Conservation (phyloP, 2,888 invertebrate genomes). For the Drosophila barbarae region DNA sequence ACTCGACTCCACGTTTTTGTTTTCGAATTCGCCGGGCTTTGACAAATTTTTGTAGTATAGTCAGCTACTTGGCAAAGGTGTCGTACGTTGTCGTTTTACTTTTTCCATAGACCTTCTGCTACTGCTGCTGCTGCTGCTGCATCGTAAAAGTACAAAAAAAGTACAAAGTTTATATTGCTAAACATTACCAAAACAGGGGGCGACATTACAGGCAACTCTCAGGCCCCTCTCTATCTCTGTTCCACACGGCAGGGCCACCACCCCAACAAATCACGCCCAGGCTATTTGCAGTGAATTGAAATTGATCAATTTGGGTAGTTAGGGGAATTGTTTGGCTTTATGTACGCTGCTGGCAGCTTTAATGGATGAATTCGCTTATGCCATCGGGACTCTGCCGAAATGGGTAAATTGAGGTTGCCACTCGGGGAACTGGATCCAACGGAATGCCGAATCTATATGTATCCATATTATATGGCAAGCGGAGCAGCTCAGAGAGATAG, state of each 20-base stretch:
- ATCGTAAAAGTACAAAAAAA: constrained; percentile 47
- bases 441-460: constrained; percentile 13
- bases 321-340: constrained; percentile 62
- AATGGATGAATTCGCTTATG: constrained; percentile 62
- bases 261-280: constrained; percentile 61
- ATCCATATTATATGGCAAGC: neutral
- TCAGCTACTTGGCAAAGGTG: constrained; percentile 35
- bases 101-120: neutral
- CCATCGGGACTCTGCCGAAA: constrained; percentile 39
- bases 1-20: constrained; percentile 13
- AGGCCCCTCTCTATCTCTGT: neutral
- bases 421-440: constrained; percentile 28
- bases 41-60: constrained; percentile 38
- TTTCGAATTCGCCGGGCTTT: constrained; percentile 32
- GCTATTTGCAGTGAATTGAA: constrained; percentile 72
- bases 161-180: constrained; percentile 57
- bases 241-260: constrained; percentile 22
- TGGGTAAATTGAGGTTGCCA: constrained; percentile 42
- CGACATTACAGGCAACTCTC: constrained; percentile 47
- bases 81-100: constrained; percentile 25
- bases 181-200: constrained; percentile 51
- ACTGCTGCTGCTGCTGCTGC: constrained; percentile 4
- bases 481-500: neutral
- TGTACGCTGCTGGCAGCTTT: constrained; percentile 51
- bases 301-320: constrained; percentile 73